A percentile compares a stretch with the other conserved stretches of the same genome.
Conservation (phyloP, 2,888 invertebrate species). For the Stenurella melanura region DNA sequence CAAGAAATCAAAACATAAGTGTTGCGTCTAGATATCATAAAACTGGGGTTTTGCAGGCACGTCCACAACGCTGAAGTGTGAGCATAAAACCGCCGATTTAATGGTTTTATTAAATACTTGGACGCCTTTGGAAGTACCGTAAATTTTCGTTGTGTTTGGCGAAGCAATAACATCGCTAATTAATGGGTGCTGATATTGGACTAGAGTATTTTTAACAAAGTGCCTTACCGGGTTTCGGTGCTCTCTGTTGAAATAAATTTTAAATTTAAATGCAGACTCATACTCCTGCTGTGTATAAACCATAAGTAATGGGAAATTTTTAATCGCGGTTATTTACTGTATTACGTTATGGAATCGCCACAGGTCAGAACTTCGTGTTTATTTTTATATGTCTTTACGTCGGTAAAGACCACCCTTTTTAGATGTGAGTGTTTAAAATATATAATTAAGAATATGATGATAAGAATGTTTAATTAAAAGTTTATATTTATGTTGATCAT, state of each 20-base stretch:
- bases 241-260: constrained; percentile 47
- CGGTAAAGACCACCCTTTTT: neutral
- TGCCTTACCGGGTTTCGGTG: constrained; percentile 54
- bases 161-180: constrained; percentile 57
- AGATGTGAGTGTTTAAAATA: neutral
- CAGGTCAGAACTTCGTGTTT: neutral
- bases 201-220: constrained; percentile 53
- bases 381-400: neutral
- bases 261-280: constrained; percentile 48
- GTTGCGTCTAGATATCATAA: neutral
- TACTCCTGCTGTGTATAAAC: constrained; percentile 46
- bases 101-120: constrained; percentile 68
- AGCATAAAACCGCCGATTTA: constrained; percentile 67
- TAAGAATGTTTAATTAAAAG: too few species aligned
- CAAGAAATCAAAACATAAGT: too few species aligned
- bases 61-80: constrained; percentile 65
- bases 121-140: constrained; percentile 62
- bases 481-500: too few species aligned
- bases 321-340: constrained; percentile 50
- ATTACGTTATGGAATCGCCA: constrained; percentile 22
- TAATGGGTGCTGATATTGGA: constrained; percentile 58
- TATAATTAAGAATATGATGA: too few species aligned
- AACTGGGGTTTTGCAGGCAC: constrained; percentile 60
- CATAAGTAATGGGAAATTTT: constrained; percentile 50
- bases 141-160: constrained; percentile 56